These are phyloP conservation scores for Drosophila atroscutellata DNA, from an alignment of 2,888 invertebrate species.

Conservation along the genomic window DNA sequence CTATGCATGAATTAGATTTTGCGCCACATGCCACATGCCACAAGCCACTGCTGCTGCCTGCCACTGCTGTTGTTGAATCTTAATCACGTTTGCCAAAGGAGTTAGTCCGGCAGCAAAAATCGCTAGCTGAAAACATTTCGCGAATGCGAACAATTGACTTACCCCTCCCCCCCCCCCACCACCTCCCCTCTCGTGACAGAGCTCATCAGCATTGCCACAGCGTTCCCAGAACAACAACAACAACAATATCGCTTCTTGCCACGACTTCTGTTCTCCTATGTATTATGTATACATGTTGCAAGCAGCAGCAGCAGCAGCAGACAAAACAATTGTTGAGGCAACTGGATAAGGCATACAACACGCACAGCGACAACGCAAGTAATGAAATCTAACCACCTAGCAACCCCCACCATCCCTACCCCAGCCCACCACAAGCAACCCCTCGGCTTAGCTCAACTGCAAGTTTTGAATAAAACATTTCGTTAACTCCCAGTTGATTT, in stretches of 20 bases:
- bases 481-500: slow-evolving; percentile 1
- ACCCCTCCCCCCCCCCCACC: fast-evolving
- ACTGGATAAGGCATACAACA: slow-evolving; percentile 30
- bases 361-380: slow-evolving; percentile 36
- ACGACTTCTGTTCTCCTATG: slow-evolving; percentile 21
- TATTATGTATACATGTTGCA: slow-evolving; percentile 43
- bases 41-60: slow-evolving; percentile 25
- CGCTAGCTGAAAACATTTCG: slow-evolving; percentile 46
- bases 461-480: slow-evolving; percentile 35
- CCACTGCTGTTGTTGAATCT: slow-evolving; percentile 45
- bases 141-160: slow-evolving; percentile 48
- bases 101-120: slow-evolving; percentile 38
- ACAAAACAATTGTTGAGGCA: slow-evolving; percentile 28
- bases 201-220: slow-evolving; percentile 55
- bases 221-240: slow-evolving; percentile 8
- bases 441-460: slow-evolving; percentile 2
- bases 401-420: background rate
- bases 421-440: background rate
- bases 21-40: slow-evolving; percentile 27
- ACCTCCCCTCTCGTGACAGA: slow-evolving; percentile 8
- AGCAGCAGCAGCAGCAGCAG: slow-evolving; percentile 19
- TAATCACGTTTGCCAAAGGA: slow-evolving; percentile 65
- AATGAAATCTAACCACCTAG: slow-evolving; percentile 45
- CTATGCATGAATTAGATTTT: slow-evolving; percentile 65
- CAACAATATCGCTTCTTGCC: slow-evolving; percentile 7